phyloP scores from a whole-genome alignment of 1,140 invertebrate genomes.

The Sycobia sp. region DNA sequence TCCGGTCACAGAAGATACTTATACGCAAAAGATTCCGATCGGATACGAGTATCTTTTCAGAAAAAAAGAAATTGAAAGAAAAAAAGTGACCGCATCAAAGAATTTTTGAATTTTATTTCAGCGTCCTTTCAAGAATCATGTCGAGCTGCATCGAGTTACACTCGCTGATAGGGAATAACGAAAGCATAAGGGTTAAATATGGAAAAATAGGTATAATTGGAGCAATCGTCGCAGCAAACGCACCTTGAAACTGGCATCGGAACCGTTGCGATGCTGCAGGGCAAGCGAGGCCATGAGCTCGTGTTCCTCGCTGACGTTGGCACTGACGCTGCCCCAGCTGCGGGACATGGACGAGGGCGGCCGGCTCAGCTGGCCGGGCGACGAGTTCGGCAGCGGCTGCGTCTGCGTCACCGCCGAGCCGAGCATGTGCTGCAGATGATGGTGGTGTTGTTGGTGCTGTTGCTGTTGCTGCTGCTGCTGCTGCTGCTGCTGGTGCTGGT shows the following conservation, averaged over 20 bases:
- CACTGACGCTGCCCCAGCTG: conserved; percentile 63
- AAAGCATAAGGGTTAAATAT: no score
- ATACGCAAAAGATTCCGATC: no score
- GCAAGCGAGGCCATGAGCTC: conserved; percentile 69
- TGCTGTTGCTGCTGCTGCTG: conserved; percentile 46
- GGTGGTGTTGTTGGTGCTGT: conserved; percentile 51
- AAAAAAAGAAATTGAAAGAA: no score
- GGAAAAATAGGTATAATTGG: no score
- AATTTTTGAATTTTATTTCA: no score
- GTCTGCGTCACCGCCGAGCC: conserved; percentile 60
- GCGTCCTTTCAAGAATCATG: no score
- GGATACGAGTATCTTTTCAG: no score
- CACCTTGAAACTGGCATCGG: conserved; percentile 86
- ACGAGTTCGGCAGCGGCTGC: conserved; percentile 41
- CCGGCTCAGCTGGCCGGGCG: conserved; percentile 55
- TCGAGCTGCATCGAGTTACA: no score
- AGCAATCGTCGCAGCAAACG: background rate
- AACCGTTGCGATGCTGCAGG: conserved; percentile 75
- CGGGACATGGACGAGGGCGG: conserved; percentile 63
- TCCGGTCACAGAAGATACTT: no score
- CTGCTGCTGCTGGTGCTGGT: conserved; percentile 48
- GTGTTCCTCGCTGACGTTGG: conserved; percentile 64
- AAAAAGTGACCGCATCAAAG: no score
- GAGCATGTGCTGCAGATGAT: conserved; percentile 32
- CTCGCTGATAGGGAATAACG: no score